Conservation (phyloP, 2,888 invertebrate species). For the Drosophila barbarae region DNA sequence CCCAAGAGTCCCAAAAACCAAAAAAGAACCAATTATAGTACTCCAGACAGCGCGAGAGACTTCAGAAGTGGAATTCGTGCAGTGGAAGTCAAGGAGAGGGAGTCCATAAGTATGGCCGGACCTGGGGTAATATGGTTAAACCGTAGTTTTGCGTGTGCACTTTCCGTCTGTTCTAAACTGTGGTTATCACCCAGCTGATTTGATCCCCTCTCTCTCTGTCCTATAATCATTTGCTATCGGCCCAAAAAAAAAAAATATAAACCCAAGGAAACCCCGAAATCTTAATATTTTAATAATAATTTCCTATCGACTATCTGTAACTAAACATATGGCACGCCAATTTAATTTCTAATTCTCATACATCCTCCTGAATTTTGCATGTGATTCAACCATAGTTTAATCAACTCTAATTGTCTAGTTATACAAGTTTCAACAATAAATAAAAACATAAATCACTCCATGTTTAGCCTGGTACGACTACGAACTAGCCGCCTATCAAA, state of each 20-base stretch:
- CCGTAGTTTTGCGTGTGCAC: constrained; percentile 57
- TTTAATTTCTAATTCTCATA: constrained; percentile 3
- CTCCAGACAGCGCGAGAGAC: constrained; percentile 30
- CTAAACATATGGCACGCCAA: constrained; percentile 26
- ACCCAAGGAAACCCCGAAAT: constrained; percentile 46
- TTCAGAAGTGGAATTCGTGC: constrained; percentile 21
- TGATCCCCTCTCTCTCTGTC: constrained; percentile 36
- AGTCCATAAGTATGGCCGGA: constrained; percentile 60
- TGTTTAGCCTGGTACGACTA: constrained; percentile 93
- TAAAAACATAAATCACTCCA: constrained; percentile 42
- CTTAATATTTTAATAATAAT: constrained; percentile 23
- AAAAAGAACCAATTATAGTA: constrained; percentile 25
- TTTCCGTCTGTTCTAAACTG: constrained; percentile 54
- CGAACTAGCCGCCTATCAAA: constrained; percentile 91
- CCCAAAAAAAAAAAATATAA: constrained; percentile 9
- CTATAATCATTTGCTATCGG: constrained; percentile 37
- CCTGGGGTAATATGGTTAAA: constrained; percentile 74
- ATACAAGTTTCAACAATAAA: constrained; percentile 1
- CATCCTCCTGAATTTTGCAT: constrained; percentile 25
- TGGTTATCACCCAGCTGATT: constrained; percentile 50
- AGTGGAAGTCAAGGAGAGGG: constrained; percentile 24
- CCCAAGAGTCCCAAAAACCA: constrained; percentile 19
- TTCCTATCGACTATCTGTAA: constrained; percentile 27
- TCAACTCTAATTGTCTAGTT: background rate
- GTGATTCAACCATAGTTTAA: constrained; percentile 6